A percentile compares a stretch with the other conserved stretches of the same genome.
Conservation (phyloP, 2,888 invertebrate genomes). For the Xylota sylvarum region DNA sequence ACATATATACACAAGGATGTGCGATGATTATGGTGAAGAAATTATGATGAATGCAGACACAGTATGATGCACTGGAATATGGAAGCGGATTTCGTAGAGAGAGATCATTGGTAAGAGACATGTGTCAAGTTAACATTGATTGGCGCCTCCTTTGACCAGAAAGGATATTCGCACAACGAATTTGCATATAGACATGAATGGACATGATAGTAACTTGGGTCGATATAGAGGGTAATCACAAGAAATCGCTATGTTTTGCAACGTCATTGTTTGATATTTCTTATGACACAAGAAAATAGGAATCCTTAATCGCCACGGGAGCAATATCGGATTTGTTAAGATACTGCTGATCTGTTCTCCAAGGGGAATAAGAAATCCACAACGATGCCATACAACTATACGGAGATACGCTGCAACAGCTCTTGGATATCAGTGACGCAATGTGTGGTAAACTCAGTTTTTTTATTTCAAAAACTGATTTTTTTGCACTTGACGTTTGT, state of each 20-base stretch:
- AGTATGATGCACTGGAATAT: slow-evolving; percentile 35
- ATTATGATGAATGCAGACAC: slow-evolving; percentile 67
- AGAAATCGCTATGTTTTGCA: neutral
- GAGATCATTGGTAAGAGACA: slow-evolving; percentile 47
- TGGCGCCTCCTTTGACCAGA: slow-evolving; percentile 28
- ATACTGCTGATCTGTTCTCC: too few species aligned
- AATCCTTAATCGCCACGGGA: too few species aligned
- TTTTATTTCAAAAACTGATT: too few species aligned
- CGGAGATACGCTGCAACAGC: too few species aligned
- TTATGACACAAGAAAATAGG: too few species aligned
- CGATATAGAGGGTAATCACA: neutral
- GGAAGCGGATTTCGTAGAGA: slow-evolving; percentile 23
- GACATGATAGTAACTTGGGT: neutral
- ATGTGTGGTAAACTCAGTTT: too few species aligned
- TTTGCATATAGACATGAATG: slow-evolving; percentile 15
- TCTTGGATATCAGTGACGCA: too few species aligned
- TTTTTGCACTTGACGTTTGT: too few species aligned
- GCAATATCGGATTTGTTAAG: too few species aligned
- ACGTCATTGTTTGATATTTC: too few species aligned
- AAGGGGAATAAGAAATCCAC: too few species aligned
- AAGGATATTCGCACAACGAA: neutral
- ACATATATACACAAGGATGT: slow-evolving; percentile 24
- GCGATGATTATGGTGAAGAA: slow-evolving; percentile 56
- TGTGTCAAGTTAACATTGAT: slow-evolving; percentile 49
- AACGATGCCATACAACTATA: too few species aligned